Evolutionary conservation across 2,888 invertebrate species (phyloP), one percentile per base, ranked within the genome.

Genomic region (Matsumyia berberina): DNA sequence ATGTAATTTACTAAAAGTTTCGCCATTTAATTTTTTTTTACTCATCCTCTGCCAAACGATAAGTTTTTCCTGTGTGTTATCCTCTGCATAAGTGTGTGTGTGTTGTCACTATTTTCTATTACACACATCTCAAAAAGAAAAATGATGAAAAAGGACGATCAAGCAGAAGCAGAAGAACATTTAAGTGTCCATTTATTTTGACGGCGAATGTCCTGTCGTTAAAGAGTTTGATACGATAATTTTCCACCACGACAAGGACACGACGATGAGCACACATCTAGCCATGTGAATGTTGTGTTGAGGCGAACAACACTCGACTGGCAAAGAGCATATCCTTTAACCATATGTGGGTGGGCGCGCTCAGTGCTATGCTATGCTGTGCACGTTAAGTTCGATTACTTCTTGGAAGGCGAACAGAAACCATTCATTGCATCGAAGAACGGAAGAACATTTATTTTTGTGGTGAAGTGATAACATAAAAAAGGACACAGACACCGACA

Each of bases 1-100:
- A 66, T 72, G 76, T 81, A 81, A 81, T 76, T 76, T 77, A 82
- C 66, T 42, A 66, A 82, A 82, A 82, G 77, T 82, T 77, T 82
- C 29, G 42, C 76, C 70, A 82, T 76, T 81, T 72, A 70, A 72
- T 82, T 82, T 77, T 81, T 62, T 74, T 69, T 55, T 39, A n/a
- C n/a, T n/a, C n/a, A n/a, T n/a, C n/a, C n/a, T n/a, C 74, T 74
- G 51, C 29, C 42, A 57, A 76, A n/a, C n/a, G 81, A 81, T 81
- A 81, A 81, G 62, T 69, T 53, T 33, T 55, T 73, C 33, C 35
- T 31, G 42, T 72, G 72, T 72, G n/a, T n/a, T n/a, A n/a, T n/a
- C n/a, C n/a, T n/a, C n/a, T n/a, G n/a, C n/a, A n/a, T n/a, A n/a
- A n/a, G n/a, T n/a, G n/a, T n/a, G n/a, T n/a, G n/a, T n/a, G n/a